Conservation (phyloP, 2,113 vertebrate species). For the Bubo blakistoni region DNA sequence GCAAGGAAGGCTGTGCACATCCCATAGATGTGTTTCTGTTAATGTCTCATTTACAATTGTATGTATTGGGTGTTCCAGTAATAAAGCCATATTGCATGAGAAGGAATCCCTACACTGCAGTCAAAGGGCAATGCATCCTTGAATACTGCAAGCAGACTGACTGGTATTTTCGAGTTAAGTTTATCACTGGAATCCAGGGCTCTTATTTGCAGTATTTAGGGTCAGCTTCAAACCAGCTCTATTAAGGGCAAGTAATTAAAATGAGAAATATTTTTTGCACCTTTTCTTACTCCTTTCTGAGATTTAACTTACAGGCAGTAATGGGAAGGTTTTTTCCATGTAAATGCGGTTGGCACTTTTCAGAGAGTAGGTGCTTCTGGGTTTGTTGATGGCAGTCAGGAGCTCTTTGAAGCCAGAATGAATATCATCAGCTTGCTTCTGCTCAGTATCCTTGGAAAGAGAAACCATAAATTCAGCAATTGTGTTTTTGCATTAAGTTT, state of each 20-base stretch:
- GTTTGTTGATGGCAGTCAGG: conserved; percentile 47
- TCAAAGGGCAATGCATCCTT: neutral
- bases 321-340: conserved; percentile 33
- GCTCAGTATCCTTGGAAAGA: conserved; percentile 57
- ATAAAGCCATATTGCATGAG: neutral
- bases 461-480: neutral
- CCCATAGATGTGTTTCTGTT: neutral
- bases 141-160: neutral
- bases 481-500: neutral
- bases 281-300: neutral
- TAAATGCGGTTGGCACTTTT: conserved; percentile 67
- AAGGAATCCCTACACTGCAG: neutral
- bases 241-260: neutral
- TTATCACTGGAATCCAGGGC: neutral
- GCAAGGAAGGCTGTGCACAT: rapidly evolving
- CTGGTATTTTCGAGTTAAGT: neutral
- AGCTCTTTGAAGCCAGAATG: conserved; percentile 51
- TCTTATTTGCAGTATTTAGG: neutral
- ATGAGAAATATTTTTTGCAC: neutral
- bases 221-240: neutral
- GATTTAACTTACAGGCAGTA: conserved; percentile 56
- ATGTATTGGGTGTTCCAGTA: neutral
- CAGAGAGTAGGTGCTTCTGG: conserved; percentile 47
- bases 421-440: conserved; percentile 13
- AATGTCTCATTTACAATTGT: neutral